Conservation (phyloP, 1,140 invertebrate genomes). For the Camponotus floridanus region DNA sequence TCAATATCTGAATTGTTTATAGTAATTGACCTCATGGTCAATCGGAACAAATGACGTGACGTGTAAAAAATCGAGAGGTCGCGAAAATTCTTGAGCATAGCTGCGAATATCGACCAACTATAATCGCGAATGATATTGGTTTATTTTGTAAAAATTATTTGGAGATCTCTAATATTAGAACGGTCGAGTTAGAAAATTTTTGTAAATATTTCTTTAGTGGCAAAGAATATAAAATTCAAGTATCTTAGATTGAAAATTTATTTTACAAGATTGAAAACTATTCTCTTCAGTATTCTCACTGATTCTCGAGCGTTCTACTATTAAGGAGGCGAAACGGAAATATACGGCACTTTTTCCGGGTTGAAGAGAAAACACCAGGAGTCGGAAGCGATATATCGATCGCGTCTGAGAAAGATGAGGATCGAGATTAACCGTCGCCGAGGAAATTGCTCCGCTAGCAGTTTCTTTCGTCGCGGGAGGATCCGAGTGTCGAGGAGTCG, state of each 20-base stretch:
- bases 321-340: neutral
- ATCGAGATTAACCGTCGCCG: constrained; percentile 53
- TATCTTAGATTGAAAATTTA: constrained; percentile 1
- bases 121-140: neutral
- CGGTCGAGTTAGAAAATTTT: constrained; percentile 15
- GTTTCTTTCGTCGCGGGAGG: constrained; percentile 61
- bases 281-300: neutral
- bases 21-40: constrained; percentile 6
- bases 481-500: constrained; percentile 22
- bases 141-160: constrained; percentile 1
- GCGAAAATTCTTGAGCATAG: neutral
- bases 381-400: constrained; percentile 30
- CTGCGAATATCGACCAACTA: constrained; percentile 17
- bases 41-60: constrained; percentile 48
- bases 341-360: neutral
- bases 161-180: neutral
- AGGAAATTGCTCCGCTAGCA: constrained; percentile 58
- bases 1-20: constrained; percentile 3
- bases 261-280: neutral
- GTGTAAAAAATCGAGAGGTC: constrained; percentile 5
- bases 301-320: neutral
- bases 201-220: neutral
- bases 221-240: neutral
- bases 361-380: neutral
- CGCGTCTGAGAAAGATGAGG: constrained; percentile 15